Percentiles rank a stretch among this genome's conserved stretches.
Conservation (phyloP, 2,888 invertebrate genomes). For the Terebella lapidaria region DNA sequence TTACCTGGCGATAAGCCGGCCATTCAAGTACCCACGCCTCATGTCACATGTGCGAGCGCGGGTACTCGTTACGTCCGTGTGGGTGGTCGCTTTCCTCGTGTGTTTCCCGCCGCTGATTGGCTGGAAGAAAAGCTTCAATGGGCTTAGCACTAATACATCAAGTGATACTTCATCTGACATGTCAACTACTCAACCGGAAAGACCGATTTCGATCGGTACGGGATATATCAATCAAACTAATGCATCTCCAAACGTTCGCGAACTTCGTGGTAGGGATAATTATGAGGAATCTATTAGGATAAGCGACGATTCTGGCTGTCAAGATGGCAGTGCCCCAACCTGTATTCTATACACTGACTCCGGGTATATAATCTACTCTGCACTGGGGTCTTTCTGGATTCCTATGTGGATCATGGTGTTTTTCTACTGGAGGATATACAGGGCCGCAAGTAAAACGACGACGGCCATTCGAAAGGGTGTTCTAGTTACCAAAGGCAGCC, state of each 20-base stretch:
- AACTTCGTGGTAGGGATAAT: not conserved
- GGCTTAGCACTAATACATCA: not conserved
- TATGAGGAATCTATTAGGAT: no score
- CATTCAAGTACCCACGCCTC: slow-evolving; percentile 88
- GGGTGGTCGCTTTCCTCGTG: slow-evolving; percentile 92
- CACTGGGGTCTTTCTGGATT: slow-evolving; percentile 94
- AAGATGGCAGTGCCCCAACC: not conserved
- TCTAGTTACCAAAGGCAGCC: slow-evolving; percentile 26
- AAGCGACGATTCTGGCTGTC: not conserved
- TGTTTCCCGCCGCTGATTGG: slow-evolving; percentile 94
- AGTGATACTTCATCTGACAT: not conserved
- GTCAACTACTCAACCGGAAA: not conserved
- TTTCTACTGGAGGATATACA: slow-evolving; percentile 95
- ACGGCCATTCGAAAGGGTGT: slow-evolving; percentile 42
- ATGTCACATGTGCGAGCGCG: slow-evolving; percentile 78
- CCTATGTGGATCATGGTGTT: slow-evolving; percentile 97
- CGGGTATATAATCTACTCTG: slow-evolving; percentile 94
- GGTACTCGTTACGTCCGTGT: slow-evolving; percentile 81
- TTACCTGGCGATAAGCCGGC: slow-evolving; percentile 93
- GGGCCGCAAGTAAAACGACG: slow-evolving; percentile 66
- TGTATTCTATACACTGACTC: slow-evolving; percentile 51
- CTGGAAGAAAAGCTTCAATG: slow-evolving; percentile 63
- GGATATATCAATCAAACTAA: not conserved
- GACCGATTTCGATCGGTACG: not conserved
- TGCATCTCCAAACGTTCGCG: not conserved